Conservation (phyloP, 1,140 invertebrate species). For the Caenorhabditis inopinata region DNA sequence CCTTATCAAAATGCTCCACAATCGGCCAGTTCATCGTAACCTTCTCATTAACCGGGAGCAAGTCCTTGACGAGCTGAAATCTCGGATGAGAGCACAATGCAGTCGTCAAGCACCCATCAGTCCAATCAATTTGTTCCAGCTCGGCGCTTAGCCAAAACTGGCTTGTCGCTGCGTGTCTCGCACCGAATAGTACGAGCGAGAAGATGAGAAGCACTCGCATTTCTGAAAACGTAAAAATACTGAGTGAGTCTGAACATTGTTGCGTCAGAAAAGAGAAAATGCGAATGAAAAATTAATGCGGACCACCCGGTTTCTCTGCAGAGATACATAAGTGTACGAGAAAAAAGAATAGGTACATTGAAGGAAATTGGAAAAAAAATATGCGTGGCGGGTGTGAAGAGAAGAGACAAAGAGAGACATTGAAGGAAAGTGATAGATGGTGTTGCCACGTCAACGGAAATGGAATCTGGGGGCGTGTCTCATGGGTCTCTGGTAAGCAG, state of each 20-base stretch:
- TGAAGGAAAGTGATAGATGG: neutral
- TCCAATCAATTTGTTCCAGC: conserved; percentile 44
- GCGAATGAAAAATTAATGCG: conserved; percentile 20
- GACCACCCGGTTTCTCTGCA: neutral
- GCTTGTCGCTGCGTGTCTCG: neutral
- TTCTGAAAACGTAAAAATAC: neutral
- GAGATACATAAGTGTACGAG: no score
- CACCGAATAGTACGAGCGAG: neutral
- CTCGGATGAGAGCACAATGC: conserved; percentile 40
- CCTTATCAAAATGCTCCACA: conserved; percentile 40
- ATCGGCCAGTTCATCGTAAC: conserved; percentile 41
- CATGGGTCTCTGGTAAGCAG: no score
- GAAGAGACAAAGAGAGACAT: no score
- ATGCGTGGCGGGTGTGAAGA: no score
- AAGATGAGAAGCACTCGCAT: neutral
- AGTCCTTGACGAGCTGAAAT: conserved; percentile 41
- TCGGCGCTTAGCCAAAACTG: conserved; percentile 48
- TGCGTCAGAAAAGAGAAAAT: neutral
- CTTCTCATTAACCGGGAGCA: conserved; percentile 44
- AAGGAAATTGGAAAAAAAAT: neutral
- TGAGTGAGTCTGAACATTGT: no score
- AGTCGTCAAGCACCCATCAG: conserved; percentile 49
- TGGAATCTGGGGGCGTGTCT: neutral
- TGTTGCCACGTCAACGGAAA: neutral
- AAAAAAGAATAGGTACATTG: neutral